Percentiles rank a stretch among this genome's conserved stretches.
Conservation (phyloP, 2,888 invertebrate genomes). For the Pharmacophagus antenor region DNA sequence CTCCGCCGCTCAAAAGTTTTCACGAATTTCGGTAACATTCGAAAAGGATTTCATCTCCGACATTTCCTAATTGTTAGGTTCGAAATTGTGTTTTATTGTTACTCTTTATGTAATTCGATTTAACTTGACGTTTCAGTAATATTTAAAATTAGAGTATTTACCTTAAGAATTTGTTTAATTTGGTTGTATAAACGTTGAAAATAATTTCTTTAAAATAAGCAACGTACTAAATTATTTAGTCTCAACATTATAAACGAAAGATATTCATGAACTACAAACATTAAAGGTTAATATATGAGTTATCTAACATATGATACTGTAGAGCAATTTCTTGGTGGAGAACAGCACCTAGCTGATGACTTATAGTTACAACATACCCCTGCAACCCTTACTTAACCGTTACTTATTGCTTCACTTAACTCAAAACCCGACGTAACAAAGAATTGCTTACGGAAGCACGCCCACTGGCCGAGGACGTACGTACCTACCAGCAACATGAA, state of each 20-base stretch:
- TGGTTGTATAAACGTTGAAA: neutral
- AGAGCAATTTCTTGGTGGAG: conserved; percentile 16
- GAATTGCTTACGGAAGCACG: conserved; percentile 56
- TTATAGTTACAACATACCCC: conserved; percentile 28
- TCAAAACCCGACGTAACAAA: conserved; percentile 58
- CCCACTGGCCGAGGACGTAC: conserved; percentile 43
- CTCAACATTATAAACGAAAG: neutral
- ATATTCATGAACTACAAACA: neutral
- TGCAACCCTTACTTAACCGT: conserved; percentile 30
- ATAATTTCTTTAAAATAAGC: neutral
- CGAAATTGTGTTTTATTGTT: conserved; percentile 9
- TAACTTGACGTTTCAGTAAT: neutral
- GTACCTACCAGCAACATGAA: conserved; percentile 47
- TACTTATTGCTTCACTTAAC: conserved; percentile 48
- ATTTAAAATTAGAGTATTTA: neutral
- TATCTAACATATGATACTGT: conserved; percentile 9
- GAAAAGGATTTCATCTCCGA: conserved; percentile 37
- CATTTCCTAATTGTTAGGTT: conserved; percentile 38
- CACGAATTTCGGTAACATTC: conserved; percentile 40
- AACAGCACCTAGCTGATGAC: conserved; percentile 28
- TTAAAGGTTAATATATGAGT: neutral
- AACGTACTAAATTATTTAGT: neutral
- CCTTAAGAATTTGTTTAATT: neutral
- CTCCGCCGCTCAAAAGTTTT: conserved; percentile 42
- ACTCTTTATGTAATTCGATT: neutral